Evolutionary conservation across 2,888 invertebrate genomes (phyloP).

Genomic region (Limulus polyphemus): DNA sequence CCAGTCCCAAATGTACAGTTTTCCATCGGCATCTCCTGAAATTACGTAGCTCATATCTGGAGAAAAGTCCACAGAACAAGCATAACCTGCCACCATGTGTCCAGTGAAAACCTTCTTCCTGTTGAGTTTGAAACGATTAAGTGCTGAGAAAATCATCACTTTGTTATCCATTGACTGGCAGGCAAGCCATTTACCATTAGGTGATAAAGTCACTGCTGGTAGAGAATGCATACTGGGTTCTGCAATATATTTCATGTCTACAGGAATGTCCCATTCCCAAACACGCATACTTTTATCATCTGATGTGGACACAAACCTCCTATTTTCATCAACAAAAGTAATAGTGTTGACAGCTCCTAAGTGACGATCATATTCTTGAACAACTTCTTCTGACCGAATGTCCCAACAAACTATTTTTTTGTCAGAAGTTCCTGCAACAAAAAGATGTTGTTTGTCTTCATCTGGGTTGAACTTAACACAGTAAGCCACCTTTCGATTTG

Average conservation of each 20-base stretch:
- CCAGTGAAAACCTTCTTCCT: constrained; percentile 94
- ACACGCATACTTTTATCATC: constrained; percentile 97
- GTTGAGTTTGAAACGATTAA: constrained; percentile 95
- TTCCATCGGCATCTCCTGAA: constrained; percentile 97
- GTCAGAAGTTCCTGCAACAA: constrained; percentile 96
- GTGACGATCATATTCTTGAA: constrained; percentile 96
- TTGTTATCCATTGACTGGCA: constrained; percentile 99
- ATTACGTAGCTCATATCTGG: constrained; percentile 98
- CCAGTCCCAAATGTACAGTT: constrained; percentile 99
- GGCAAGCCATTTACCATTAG: constrained; percentile 96
- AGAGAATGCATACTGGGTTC: constrained; percentile 99
- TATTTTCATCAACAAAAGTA: constrained; percentile 96
- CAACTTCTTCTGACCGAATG: constrained; percentile 80
- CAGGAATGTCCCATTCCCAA: constrained; percentile 74
- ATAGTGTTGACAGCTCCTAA: constrained; percentile 97
- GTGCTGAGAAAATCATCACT: constrained; percentile 90
- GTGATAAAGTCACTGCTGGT: constrained; percentile 87
- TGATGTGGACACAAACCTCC: constrained; percentile 94
- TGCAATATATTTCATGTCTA: constrained; percentile 98
- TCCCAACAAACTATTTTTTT: constrained; percentile 99
- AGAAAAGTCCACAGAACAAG: constrained; percentile 90
- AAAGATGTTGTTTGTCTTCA: constrained; percentile 88
- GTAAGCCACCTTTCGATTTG: constrained; percentile 92
- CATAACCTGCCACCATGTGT: constrained; percentile 99
- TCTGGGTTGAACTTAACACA: constrained; percentile 98